phyloP scores from a whole-genome alignment of 1,140 invertebrate genomes.

The Rhopalosiphum padi region DNA sequence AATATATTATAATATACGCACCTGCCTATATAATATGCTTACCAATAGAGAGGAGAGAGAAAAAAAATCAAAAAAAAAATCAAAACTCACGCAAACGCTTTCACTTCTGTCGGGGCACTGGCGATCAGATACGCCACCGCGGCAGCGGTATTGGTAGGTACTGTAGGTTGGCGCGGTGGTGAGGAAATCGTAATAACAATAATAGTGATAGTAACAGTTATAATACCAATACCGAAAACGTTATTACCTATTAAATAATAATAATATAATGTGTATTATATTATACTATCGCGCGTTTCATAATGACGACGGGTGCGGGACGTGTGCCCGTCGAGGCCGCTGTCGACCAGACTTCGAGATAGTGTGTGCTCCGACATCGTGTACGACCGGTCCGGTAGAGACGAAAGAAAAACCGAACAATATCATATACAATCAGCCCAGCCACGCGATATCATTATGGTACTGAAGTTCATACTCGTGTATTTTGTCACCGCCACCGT shows the following conservation, averaged over 20 bases:
- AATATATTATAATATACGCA: background rate
- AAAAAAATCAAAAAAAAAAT: background rate
- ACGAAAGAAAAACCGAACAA: background rate
- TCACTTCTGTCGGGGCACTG: constrained; percentile 43
- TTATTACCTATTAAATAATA: constrained; percentile 20
- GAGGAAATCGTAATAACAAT: constrained; percentile 56
- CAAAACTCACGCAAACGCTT: constrained; percentile 20
- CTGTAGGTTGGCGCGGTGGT: background rate
- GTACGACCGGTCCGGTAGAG: background rate
- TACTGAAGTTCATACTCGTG: constrained; percentile 28
- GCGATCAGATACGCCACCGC: constrained; percentile 53
- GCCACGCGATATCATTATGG: background rate
- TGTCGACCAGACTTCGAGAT: background rate
- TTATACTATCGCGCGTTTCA: constrained; percentile 36
- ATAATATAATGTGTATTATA: background rate
- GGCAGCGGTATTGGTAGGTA: background rate
- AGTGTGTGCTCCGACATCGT: background rate
- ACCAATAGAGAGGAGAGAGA: background rate
- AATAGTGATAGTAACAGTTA: background rate
- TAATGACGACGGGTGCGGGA: constrained; percentile 22
- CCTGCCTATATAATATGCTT: background rate
- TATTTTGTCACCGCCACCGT: background rate
- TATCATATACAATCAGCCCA: background rate
- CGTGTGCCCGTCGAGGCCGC: background rate
- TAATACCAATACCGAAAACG: constrained; percentile 16